phyloP scores from a whole-genome alignment of 2,888 invertebrate species.

The Orthonevra nobilis region DNA sequence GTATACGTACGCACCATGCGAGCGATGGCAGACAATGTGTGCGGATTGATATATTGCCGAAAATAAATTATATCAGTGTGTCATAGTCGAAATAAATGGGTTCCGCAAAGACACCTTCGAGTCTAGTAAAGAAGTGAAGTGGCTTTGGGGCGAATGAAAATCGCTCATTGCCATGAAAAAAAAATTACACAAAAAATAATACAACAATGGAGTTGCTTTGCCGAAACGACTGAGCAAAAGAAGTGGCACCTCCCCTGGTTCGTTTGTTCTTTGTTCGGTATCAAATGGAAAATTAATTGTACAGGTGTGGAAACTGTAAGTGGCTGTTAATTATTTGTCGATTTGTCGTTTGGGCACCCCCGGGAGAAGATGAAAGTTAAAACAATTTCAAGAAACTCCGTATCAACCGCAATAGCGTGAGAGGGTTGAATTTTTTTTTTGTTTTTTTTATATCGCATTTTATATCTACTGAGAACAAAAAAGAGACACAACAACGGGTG shows the following conservation, averaged over 20 bases:
- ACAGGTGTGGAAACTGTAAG: constrained; percentile 67
- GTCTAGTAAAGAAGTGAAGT: constrained; percentile 36
- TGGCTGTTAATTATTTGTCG: constrained; percentile 62
- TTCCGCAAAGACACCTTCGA: constrained; percentile 65
- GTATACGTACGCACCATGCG: constrained; percentile 38
- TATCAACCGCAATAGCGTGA: constrained; percentile 43
- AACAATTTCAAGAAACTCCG: constrained; percentile 42
- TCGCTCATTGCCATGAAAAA: no score
- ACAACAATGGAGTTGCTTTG: constrained; percentile 32
- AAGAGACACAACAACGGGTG: neutral
- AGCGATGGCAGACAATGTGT: constrained; percentile 40
- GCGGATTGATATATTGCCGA: constrained; percentile 69
- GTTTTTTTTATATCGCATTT: no score
- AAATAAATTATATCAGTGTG: constrained; percentile 68
- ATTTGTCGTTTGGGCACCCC: constrained; percentile 50
- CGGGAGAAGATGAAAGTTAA: constrained; percentile 52
- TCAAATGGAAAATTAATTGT: constrained; percentile 64
- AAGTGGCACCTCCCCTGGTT: constrained; percentile 61
- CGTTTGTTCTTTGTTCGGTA: constrained; percentile 34
- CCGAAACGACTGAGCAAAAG: constrained; percentile 29
- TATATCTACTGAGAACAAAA: no score
- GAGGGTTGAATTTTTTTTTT: constrained; percentile 55
- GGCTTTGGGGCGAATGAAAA: constrained; percentile 21
- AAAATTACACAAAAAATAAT: no score
- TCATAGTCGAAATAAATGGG: constrained; percentile 65